Conservation (phyloP, 2,797 vertebrate species). For the Buphagus erythrorhynchus region DNA sequence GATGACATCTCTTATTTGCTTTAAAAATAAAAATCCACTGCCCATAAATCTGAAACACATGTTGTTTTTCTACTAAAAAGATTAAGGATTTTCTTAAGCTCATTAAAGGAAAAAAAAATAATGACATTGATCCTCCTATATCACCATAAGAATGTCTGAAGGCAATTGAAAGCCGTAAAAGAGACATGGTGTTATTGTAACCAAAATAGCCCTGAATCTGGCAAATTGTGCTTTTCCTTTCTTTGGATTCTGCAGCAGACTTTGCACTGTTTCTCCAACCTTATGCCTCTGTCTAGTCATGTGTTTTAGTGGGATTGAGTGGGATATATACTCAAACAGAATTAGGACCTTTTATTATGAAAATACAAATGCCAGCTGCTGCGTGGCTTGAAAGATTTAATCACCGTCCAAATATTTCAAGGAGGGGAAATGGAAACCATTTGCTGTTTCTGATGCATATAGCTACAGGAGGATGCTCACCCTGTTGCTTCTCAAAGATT, state of each 20-base stretch:
- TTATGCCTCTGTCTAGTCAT: background rate
- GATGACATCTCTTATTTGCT: conserved; percentile 60
- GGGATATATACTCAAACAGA: background rate
- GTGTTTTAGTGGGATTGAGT: background rate
- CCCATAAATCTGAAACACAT: conserved; percentile 48
- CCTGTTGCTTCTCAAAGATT: background rate
- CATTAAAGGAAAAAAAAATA: conserved; percentile 24
- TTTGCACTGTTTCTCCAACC: background rate
- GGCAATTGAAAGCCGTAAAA: background rate
- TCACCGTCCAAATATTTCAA: background rate
- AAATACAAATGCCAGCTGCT: conserved; percentile 46
- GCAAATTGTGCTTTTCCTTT: background rate
- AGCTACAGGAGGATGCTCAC: background rate
- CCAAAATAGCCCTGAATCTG: background rate
- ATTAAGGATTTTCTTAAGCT: conserved; percentile 60
- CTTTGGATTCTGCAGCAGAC: background rate
- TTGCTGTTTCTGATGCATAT: background rate
- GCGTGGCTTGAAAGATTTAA: background rate
- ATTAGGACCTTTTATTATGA: background rate
- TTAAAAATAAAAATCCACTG: conserved; percentile 53
- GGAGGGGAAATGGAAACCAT: conserved; percentile 39
- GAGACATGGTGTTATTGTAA: background rate
- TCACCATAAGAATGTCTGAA: conserved; percentile 11
- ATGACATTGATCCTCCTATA: background rate
- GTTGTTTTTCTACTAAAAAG: conserved; percentile 50